Conservation (phyloP, 2,888 invertebrate species). For the Lutraria lutraria region DNA sequence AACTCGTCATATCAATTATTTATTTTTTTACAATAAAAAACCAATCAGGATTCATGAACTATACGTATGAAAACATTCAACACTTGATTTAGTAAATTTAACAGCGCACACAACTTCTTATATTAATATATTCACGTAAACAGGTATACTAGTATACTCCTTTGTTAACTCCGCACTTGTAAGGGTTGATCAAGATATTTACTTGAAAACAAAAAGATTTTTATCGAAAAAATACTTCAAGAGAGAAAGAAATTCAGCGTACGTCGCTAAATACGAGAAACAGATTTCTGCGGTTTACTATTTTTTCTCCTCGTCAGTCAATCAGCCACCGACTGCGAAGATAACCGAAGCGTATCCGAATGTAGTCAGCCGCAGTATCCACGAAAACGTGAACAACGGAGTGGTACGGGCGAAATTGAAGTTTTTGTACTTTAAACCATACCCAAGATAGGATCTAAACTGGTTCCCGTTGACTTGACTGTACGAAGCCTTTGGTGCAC, state of each 20-base stretch:
- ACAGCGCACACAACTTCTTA: neutral
- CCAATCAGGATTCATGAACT: neutral
- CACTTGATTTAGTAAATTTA: neutral
- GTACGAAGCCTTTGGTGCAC: neutral
- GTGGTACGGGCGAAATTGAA: neutral
- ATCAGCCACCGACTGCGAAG: slow-evolving; percentile 33
- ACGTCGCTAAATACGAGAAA: neutral
- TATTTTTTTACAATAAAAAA: neutral
- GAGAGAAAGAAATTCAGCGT: neutral
- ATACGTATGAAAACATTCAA: neutral
- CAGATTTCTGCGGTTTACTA: slow-evolving; percentile 22
- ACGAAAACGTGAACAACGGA: neutral
- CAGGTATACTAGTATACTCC: neutral
- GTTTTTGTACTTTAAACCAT: neutral
- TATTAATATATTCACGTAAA: neutral
- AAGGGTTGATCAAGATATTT: neutral
- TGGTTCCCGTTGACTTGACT: neutral
- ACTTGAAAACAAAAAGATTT: neutral
- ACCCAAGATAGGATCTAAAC: neutral
- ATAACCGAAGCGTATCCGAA: slow-evolving; percentile 31
- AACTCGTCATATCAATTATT: neutral
- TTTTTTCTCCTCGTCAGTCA: slow-evolving; percentile 37
- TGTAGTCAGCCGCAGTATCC: slow-evolving; percentile 37
- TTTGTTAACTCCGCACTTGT: neutral
- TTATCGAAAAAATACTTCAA: neutral